A percentile compares a stretch with the other conserved stretches of the same genome.
These are phyloP conservation scores for Epinotia bilunana DNA, from an alignment of 2,888 invertebrate species.

Conservation along the genomic window DNA sequence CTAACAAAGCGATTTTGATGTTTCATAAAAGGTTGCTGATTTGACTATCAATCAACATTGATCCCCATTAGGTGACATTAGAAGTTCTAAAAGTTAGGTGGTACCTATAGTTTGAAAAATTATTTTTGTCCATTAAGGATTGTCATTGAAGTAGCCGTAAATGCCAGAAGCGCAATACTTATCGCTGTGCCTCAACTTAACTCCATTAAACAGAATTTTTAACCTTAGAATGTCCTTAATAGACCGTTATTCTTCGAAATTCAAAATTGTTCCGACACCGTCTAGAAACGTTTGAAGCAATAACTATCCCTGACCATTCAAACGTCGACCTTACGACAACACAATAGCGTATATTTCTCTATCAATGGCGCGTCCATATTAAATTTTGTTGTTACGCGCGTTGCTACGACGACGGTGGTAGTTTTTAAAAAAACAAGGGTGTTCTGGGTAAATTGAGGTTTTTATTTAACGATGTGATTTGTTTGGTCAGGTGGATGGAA, in stretches of 20 bases:
- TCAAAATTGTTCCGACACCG: constrained; percentile 12
- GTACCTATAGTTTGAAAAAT: too few species aligned
- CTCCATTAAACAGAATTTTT: constrained; percentile 23
- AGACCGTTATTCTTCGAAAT: constrained; percentile 34
- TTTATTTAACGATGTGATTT: constrained; percentile 42
- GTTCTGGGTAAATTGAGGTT: constrained; percentile 20
- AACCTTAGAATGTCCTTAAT: constrained; percentile 29
- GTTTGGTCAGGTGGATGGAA: constrained; percentile 35
- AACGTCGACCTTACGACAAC: constrained; percentile 15
- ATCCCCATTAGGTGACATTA: too few species aligned
- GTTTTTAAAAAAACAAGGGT: constrained; percentile 38
- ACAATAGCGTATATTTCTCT: constrained; percentile 30
- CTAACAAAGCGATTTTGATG: too few species aligned
- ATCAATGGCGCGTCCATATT: constrained; percentile 20
- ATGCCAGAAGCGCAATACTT: neutral
- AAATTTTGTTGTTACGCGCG: constrained; percentile 48
- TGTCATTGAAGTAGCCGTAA: neutral
- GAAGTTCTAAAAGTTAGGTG: too few species aligned
- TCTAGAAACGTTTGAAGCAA: constrained; percentile 31
- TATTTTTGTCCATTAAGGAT: too few species aligned
- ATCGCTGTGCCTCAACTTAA: neutral
- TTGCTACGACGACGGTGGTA: constrained; percentile 47
- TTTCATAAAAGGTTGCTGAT: too few species aligned
- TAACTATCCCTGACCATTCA: neutral
- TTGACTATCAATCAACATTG: too few species aligned